Percentiles rank a stretch among this genome's conserved stretches.
These are phyloP conservation scores for Cephalotes varians DNA, from an alignment of 2,888 invertebrate species.

Conservation along the genomic window DNA sequence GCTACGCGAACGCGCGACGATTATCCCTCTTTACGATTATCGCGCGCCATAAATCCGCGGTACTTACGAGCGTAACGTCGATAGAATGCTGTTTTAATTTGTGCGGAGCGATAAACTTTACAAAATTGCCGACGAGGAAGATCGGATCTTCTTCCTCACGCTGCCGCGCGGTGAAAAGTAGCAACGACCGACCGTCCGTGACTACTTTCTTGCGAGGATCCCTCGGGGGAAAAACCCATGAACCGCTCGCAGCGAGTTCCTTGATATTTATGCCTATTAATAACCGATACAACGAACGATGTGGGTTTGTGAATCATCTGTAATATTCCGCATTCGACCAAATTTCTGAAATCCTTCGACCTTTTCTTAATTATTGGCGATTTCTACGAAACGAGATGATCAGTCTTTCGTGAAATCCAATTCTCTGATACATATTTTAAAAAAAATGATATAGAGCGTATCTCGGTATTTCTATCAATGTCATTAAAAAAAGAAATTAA, in stretches of 20 bases:
- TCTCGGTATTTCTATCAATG: not conserved
- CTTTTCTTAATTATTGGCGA: not conserved
- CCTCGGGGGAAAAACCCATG: not conserved
- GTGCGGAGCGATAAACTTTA: not conserved
- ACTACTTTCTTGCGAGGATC: constrained; percentile 4
- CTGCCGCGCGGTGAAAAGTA: not conserved
- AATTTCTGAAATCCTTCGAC: not conserved
- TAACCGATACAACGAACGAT: not conserved
- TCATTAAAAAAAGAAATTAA: not conserved
- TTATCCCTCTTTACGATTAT: constrained; percentile 41
- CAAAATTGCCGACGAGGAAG: not conserved
- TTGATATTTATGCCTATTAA: constrained; percentile 7
- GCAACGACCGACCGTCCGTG: constrained; percentile 18
- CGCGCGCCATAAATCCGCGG: constrained; percentile 27
- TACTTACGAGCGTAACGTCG: constrained; percentile 14
- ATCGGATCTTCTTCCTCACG: not conserved
- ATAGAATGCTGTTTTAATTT: not conserved
- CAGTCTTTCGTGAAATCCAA: not conserved
- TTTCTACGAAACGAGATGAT: not conserved
- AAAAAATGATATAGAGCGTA: not conserved
- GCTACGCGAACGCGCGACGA: constrained; percentile 3
- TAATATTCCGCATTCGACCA: not conserved
- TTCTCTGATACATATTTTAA: not conserved
- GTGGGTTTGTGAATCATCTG: not conserved
- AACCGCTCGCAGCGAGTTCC: not conserved